These are phyloP conservation scores for Lagopus leucura DNA, from an alignment of 2,113 vertebrate species.

Conservation along the genomic window DNA sequence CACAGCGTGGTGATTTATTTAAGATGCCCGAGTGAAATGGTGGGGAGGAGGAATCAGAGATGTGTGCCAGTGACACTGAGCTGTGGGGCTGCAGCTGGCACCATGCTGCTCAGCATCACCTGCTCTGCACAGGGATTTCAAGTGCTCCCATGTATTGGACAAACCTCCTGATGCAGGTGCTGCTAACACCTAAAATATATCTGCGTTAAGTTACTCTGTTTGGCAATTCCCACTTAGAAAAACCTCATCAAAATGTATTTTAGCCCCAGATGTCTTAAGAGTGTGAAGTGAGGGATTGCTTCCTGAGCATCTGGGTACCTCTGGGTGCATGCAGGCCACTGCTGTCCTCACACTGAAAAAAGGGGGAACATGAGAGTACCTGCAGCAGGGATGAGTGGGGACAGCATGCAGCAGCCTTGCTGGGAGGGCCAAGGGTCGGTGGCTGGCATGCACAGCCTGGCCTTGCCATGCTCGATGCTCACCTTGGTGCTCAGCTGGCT, in stretches of 20 bases:
- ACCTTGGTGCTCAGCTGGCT: background rate
- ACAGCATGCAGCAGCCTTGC: background rate
- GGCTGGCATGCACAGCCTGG: background rate
- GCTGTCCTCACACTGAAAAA: background rate
- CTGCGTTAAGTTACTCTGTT: background rate
- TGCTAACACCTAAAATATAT: background rate
- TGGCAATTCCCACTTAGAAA: background rate
- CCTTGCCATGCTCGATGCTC: rapidly evolving
- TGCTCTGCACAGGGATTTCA: background rate
- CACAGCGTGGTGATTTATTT: background rate
- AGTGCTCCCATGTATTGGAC: background rate
- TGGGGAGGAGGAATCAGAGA: background rate
- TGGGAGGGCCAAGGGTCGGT: conserved; percentile 12
- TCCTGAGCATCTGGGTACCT: background rate
- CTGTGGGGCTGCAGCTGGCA: background rate
- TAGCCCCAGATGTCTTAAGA: background rate
- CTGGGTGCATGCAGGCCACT: background rate
- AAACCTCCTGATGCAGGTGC: background rate
- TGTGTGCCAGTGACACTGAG: background rate
- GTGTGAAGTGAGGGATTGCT: conserved; percentile 3
- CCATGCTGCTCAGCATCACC: background rate
- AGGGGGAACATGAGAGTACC: background rate
- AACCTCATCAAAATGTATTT: conserved; percentile 34
- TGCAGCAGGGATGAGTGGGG: background rate
- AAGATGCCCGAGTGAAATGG: background rate